These are phyloP conservation scores for Diaperis boleti DNA, from an alignment of 2,888 invertebrate species.

Conservation along the genomic window DNA sequence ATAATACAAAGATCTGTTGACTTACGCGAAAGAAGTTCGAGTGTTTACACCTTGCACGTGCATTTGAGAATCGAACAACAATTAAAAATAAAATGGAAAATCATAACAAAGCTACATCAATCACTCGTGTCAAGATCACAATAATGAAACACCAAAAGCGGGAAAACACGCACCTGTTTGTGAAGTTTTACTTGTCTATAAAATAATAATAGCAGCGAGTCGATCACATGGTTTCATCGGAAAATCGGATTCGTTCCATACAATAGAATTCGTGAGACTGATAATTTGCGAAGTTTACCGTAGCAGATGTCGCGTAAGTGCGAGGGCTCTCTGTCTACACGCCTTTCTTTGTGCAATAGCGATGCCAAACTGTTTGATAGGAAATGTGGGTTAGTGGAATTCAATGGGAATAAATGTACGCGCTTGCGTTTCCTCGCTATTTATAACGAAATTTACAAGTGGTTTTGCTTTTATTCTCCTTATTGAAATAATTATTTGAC, in stretches of 20 bases:
- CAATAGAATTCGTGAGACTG: background rate
- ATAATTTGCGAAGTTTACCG: background rate
- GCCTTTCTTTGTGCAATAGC: constrained; percentile 22
- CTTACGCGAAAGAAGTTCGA: constrained; percentile 14
- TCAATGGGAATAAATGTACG: constrained; percentile 36
- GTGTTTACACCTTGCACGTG: constrained; percentile 20
- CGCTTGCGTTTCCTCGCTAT: constrained; percentile 39
- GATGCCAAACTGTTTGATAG: constrained; percentile 30
- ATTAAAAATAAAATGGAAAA: constrained; percentile 22
- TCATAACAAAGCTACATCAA: constrained; percentile 36
- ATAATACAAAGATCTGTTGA: constrained; percentile 8
- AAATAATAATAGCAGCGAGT: background rate
- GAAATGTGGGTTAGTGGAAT: constrained; percentile 37
- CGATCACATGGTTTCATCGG: background rate
- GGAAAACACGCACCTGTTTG: constrained; percentile 37
- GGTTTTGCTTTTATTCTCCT: constrained; percentile 23
- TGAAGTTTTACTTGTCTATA: constrained; percentile 18
- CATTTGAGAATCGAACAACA: constrained; percentile 1
- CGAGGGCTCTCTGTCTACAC: constrained; percentile 8
- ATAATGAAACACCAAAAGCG: constrained; percentile 36
- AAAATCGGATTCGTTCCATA: constrained; percentile 5
- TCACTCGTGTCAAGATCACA: constrained; percentile 34
- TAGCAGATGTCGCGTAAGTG: background rate
- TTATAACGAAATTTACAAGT: constrained; percentile 38
- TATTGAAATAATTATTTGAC: constrained; percentile 27